A percentile compares a stretch with the other conserved stretches of the same genome.
Evolutionary conservation across 2,113 vertebrate genomes (phyloP).

Genomic region (Cyphomyrus discorhynchus): DNA sequence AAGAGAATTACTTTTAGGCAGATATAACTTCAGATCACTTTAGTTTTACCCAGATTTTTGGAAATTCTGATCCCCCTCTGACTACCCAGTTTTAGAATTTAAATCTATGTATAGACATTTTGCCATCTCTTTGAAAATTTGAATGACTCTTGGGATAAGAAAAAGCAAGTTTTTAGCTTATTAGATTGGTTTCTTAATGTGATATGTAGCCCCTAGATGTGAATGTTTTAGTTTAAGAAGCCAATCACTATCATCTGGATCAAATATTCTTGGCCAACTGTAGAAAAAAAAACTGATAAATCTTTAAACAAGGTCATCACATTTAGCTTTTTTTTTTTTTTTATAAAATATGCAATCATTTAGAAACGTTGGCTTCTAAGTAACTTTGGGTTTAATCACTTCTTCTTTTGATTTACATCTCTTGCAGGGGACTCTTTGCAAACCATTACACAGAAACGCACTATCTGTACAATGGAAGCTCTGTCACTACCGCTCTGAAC

Average conservation of each 20-base stretch:
- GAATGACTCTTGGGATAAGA: neutral
- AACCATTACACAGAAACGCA: slow-evolving; percentile 84
- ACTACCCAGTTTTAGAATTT: neutral
- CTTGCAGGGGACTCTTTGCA: slow-evolving; percentile 76
- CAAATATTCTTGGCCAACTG: neutral
- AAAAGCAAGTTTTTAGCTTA: neutral
- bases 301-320: neutral
- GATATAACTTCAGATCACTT: neutral
- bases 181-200: neutral
- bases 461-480: slow-evolving; percentile 75
- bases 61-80: neutral
- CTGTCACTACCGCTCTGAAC: slow-evolving; percentile 64
- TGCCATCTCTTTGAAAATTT: neutral
- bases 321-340: neutral
- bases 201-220: neutral
- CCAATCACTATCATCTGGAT: neutral
- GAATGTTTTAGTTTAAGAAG: neutral
- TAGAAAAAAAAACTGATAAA: neutral
- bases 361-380: slow-evolving; percentile 6
- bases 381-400: slow-evolving; percentile 33
- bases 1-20: neutral
- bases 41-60: neutral
- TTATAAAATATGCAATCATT: slow-evolving; percentile 15
- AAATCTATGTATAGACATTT: neutral
- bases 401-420: slow-evolving; percentile 34